phyloP scores from a whole-genome alignment of 2,113 vertebrate species.

The Nibea coibor region DNA sequence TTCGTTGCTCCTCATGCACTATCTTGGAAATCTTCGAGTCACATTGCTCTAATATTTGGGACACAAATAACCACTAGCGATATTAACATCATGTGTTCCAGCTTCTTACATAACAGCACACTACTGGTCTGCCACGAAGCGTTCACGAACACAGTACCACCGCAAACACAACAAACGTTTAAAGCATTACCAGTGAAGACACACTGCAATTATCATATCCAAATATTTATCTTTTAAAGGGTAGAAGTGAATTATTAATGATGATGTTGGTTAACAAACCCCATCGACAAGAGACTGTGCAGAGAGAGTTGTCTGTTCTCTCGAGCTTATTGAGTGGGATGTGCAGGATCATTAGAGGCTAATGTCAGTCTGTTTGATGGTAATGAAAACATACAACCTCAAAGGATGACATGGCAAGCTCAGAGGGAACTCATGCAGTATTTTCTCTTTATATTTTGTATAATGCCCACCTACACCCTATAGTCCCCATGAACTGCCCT shows the following conservation, averaged over 20 bases:
- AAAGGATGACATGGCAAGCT: slow-evolving; percentile 21
- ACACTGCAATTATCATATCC: slow-evolving; percentile 13
- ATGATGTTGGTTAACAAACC: slow-evolving; percentile 54
- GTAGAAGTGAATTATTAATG: slow-evolving; percentile 58
- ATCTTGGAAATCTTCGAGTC: not conserved
- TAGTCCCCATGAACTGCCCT: not conserved
- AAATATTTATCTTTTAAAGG: slow-evolving; percentile 56
- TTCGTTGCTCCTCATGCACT: not conserved
- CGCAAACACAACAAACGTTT: not conserved
- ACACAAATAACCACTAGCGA: not conserved
- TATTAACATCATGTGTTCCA: not conserved
- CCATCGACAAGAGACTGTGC: slow-evolving; percentile 28
- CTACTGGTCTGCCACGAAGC: not conserved
- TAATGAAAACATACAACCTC: slow-evolving; percentile 61
- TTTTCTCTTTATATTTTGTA: slow-evolving; percentile 9
- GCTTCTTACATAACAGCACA: slow-evolving; percentile 6
- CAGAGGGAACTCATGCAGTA: slow-evolving; percentile 13
- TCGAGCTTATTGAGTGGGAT: slow-evolving; percentile 38
- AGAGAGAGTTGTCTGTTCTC: slow-evolving; percentile 46
- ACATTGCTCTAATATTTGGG: not conserved
- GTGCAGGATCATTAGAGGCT: slow-evolving; percentile 63
- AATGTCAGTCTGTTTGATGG: slow-evolving; percentile 56
- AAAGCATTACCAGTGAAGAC: not conserved
- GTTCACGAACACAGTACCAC: not conserved
- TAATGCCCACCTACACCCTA: not conserved